These are phyloP conservation scores for Elachura formosa DNA, from an alignment of 2,113 vertebrate genomes.

Conservation along the genomic window DNA sequence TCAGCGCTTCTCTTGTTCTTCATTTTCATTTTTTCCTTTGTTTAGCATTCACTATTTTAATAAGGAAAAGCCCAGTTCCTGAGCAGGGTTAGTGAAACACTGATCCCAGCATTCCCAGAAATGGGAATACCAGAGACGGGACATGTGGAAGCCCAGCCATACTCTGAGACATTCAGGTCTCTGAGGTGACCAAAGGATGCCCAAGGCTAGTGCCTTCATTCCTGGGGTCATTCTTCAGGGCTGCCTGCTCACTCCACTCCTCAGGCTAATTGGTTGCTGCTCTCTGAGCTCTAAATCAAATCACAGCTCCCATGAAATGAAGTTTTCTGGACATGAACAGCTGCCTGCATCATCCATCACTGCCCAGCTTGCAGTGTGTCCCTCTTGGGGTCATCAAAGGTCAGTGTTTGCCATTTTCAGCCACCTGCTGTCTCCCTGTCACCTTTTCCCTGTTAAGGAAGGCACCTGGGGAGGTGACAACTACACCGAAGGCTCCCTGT, in stretches of 20 bases:
- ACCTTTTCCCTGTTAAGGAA: not conserved
- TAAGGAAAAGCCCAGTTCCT: not conserved
- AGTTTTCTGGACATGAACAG: constrained; percentile 58
- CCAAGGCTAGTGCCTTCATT: not conserved
- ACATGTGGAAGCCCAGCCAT: not conserved
- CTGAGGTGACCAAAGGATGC: not conserved
- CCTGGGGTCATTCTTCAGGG: not conserved
- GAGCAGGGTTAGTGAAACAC: rapidly evolving
- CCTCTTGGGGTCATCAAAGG: not conserved
- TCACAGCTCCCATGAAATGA: constrained; percentile 64
- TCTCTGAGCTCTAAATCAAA: constrained; percentile 68
- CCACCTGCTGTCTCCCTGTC: not conserved
- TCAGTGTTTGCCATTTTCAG: not conserved
- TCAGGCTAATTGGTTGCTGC: constrained; percentile 57
- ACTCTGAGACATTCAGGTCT: not conserved
- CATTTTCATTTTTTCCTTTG: not conserved
- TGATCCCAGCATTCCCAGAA: not conserved
- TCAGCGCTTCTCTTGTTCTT: not conserved
- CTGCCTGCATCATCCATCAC: constrained; percentile 54
- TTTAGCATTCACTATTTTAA: not conserved
- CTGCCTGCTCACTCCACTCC: not conserved
- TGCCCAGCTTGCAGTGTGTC: rapidly evolving
- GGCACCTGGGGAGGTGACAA: not conserved
- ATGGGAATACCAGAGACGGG: not conserved
- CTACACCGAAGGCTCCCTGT: rapidly evolving